Evolutionary conservation across 2,797 vertebrate genomes (phyloP).

Genomic region (Brachyrhaphis roseni): DNA sequence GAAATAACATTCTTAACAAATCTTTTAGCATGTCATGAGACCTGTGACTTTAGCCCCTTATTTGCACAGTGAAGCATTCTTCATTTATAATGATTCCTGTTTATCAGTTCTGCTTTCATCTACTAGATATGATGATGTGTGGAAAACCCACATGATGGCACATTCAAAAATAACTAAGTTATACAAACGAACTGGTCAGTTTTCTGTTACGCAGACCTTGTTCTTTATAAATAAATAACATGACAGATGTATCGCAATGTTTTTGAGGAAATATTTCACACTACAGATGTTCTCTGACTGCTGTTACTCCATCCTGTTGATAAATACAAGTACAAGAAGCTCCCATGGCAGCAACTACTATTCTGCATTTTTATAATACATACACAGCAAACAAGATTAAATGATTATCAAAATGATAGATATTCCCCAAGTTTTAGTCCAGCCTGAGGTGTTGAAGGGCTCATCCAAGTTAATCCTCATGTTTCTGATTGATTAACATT

Average conservation of each 20-base stretch:
- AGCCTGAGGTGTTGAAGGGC: not conserved
- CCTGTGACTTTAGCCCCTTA: slow-evolving; percentile 20
- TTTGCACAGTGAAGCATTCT: slow-evolving; percentile 28
- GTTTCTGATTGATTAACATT: not conserved
- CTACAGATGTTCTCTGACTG: slow-evolving; percentile 16
- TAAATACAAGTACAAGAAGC: slow-evolving; percentile 14
- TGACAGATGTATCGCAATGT: not conserved
- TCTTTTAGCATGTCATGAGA: slow-evolving; percentile 64
- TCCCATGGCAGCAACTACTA: slow-evolving; percentile 20
- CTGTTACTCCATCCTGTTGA: slow-evolving; percentile 9
- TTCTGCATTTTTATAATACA: slow-evolving; percentile 23
- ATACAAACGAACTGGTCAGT: not conserved
- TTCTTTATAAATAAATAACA: slow-evolving; percentile 5
- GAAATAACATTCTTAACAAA: slow-evolving; percentile 37
- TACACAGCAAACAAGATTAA: slow-evolving; percentile 26
- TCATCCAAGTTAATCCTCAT: not conserved
- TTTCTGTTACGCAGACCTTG: not conserved
- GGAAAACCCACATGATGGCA: not conserved
- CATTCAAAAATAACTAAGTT: not conserved
- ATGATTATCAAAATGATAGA: not conserved
- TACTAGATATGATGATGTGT: not conserved
- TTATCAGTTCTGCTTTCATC: slow-evolving; percentile 4
- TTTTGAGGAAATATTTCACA: slow-evolving; percentile 1
- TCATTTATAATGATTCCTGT: slow-evolving; percentile 10
- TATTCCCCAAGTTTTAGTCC: not conserved